Percentiles rank a stretch among this genome's conserved stretches.
Evolutionary conservation across 2,113 vertebrate species (phyloP).

Genomic region (Rissa tridactyla): DNA sequence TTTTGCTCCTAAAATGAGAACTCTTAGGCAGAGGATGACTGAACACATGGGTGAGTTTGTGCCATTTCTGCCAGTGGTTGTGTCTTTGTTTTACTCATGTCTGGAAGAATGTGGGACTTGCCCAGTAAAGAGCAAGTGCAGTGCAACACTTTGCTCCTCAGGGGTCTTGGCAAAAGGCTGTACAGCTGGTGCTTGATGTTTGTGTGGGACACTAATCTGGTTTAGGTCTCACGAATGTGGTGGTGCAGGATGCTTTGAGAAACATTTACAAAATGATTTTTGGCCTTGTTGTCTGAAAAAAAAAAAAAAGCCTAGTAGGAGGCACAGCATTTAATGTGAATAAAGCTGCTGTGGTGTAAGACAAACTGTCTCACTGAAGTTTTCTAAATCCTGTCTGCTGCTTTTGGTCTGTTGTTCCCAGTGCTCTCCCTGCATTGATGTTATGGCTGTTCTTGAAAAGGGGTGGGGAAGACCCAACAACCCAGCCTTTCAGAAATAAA

Average conservation of each 20-base stretch:
- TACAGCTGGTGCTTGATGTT: not conserved
- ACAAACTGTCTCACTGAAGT: too few relatives aligned
- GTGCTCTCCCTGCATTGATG: not conserved
- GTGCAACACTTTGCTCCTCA: not conserved
- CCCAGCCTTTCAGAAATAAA: not conserved
- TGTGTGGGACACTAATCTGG: not conserved
- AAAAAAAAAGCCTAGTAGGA: not conserved
- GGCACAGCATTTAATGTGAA: not conserved
- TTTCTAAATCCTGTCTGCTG: not conserved
- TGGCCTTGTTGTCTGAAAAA: not conserved
- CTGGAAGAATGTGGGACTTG: not conserved
- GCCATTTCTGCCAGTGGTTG: not conserved
- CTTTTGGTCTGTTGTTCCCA: not conserved
- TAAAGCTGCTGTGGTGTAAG: not conserved
- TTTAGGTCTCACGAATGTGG: not conserved
- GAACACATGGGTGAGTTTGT: slow-evolving; percentile 81
- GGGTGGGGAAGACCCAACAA: not conserved
- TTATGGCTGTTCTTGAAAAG: not conserved
- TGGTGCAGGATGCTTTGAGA: not conserved
- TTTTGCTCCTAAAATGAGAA: slow-evolving; percentile 81
- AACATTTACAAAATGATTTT: not conserved
- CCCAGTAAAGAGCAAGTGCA: not conserved
- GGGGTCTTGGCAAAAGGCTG: not conserved
- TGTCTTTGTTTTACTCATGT: not conserved
- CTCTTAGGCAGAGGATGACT: slow-evolving; percentile 82